Evolutionary conservation across 2,888 invertebrate genomes (phyloP), one percentile per base, ranked within the genome.

Genomic region (Volucella zonaria): DNA sequence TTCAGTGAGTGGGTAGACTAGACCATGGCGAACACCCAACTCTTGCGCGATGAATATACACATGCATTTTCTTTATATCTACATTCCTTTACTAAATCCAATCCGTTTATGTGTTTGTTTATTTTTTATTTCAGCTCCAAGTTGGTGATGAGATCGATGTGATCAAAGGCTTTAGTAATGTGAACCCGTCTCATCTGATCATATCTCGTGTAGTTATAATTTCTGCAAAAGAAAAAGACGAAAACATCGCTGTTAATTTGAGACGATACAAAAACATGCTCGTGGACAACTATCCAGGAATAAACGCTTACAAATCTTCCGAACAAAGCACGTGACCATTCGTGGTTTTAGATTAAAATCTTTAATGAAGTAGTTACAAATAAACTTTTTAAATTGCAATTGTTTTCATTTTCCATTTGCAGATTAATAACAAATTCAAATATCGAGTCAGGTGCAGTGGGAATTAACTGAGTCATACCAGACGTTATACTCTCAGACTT

Each of bases 141-240:
- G 87, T 93, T 79, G 96, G 95, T 11, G 96, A 96, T 92, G 96
- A 96, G 92, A 93, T 97, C 82, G 97, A 97, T 92, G 89, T 96
- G 0, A 93, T 97, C 78, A 95, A 95, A 90, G 94, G 95, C 67
- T 92, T 93, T 2, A 95, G 94, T 88, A 92, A 93, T 0, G 92
- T 93, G 10, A 97, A 96, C 92, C 93, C 95, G 9, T 93, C 95
- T 3, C 95, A 95, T 89, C 89, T 96, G 61, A 92, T 94, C 87
- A 93, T 97, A 15, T 93, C 95, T 8, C 93, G 97, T 89, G 93
- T 97, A 12, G 94, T 95, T 90, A 90, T 97, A 80, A 87, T 96
- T 12, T 92, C 92, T 8, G 92, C 93, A 12, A 88, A 76, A 23
- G 92, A 93, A 10, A 93, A 93, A 81, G 94, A 94, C 78, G 95